Evolutionary conservation across 2,888 invertebrate genomes (phyloP), one percentile per base, ranked within the genome.

Genomic region (Euphydryas editha): DNA sequence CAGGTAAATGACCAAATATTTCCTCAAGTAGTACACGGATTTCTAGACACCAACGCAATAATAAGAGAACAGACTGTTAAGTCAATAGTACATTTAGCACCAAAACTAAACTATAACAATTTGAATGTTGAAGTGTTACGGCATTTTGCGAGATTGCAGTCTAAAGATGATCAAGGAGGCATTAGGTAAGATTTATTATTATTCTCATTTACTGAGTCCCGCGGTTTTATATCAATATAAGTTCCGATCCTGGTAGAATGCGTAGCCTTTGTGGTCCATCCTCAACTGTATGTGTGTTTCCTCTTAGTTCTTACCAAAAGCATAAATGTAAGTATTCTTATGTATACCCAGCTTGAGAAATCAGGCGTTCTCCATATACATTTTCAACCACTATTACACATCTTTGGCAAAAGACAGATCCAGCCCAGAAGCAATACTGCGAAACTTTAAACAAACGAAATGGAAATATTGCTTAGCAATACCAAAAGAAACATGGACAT

Each of bases 1-100:
- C 93, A 95, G 84, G 95, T 99, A 17, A 99, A 99, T 86, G 98
- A 99, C 81, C 97, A 98, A 86, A 97, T 99, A 82, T 99, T 98
- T 85, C 97, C 98, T 15, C 97, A 98, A 94, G 95, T 99, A 68
- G 96, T 97, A 62, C 97, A 98, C 80, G 99, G 99, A 3, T 99
- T 99, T 86, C 93, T 98, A 83, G 99, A 99, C 86, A 98, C 99
- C 0, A 99, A 99, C 91, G 97, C 99, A 1, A 96, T 98, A 2
- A 99, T 99, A 73, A 94, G 99, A 74, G 99, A 99, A 90, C 98
- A 98, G 87, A 99, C 99, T 0, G 98, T 99, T 63, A 99, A 99
- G 94, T 98, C 99, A 61, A 98, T 99, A 90, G 95, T 99, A 67
- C 97, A 98, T 82, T 93, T 99, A 81, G 98, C 99, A 18, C 96